Percentiles rank a stretch among this genome's conserved stretches.
Conservation (phyloP, 2,113 vertebrate species). For the Alces alces region DNA sequence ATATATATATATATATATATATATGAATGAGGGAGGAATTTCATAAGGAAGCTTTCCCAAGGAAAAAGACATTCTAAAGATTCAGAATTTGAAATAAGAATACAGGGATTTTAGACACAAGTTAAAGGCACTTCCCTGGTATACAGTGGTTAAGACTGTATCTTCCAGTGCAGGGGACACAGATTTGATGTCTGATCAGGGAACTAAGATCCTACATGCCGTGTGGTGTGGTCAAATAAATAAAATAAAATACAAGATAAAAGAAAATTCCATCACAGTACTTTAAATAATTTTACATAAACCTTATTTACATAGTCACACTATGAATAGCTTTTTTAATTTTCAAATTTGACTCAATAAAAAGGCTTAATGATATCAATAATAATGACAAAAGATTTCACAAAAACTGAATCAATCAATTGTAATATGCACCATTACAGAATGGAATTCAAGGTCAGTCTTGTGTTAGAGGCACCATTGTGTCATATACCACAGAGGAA, state of each 20-base stretch:
- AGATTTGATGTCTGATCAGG: background rate
- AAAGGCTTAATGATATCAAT: background rate
- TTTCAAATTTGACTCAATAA: background rate
- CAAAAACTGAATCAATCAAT: background rate
- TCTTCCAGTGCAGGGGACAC: background rate
- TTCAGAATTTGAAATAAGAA: background rate
- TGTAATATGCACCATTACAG: background rate
- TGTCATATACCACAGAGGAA: background rate
- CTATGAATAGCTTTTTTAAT: background rate
- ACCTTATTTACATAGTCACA: background rate
- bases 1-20: too few species aligned
- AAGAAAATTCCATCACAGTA: background rate
- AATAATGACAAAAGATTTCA: background rate
- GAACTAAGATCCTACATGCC: background rate
- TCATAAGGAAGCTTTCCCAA: background rate
- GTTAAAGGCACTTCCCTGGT: background rate
- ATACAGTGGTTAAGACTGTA: background rate
- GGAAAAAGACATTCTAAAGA: background rate
- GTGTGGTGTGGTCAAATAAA: background rate
- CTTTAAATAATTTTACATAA: background rate
- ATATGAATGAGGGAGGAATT: background rate
- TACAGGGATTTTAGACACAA: background rate
- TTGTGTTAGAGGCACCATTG: background rate
- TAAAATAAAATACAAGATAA: background rate
- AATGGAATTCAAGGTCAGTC: background rate